Evolutionary conservation across 2,888 invertebrate genomes (phyloP).

Genomic region (Mythimna loreyi): DNA sequence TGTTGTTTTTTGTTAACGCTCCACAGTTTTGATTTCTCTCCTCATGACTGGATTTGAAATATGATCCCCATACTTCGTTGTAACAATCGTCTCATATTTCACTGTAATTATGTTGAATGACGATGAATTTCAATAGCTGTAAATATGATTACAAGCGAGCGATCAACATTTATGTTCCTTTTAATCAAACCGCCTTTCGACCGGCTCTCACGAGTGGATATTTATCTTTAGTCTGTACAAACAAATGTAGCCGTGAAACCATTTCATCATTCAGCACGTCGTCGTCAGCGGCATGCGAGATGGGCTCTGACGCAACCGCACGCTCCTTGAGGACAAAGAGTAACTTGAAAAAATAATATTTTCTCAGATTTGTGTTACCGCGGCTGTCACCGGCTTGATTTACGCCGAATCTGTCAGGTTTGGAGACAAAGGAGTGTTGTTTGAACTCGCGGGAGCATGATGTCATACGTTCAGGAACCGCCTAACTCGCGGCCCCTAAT

Average conservation of each 20-base stretch:
- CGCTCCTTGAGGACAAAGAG: slow-evolving; percentile 73
- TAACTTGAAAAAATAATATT: slow-evolving; percentile 82
- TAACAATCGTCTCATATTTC: slow-evolving; percentile 66
- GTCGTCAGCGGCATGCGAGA: slow-evolving; percentile 71
- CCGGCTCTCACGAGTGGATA: slow-evolving; percentile 75
- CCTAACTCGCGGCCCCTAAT: slow-evolving; percentile 75
- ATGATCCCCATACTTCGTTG: slow-evolving; percentile 53
- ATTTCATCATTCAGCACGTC: slow-evolving; percentile 85
- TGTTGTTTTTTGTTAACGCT: slow-evolving; percentile 51
- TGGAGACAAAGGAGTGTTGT: slow-evolving; percentile 87
- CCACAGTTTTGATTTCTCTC: slow-evolving; percentile 53
- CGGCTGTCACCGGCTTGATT: slow-evolving; percentile 85
- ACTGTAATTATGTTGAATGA: slow-evolving; percentile 66
- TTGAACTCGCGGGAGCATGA: slow-evolving; percentile 82
- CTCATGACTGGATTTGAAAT: slow-evolving; percentile 57
- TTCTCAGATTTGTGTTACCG: slow-evolving; percentile 79
- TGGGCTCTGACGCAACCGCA: slow-evolving; percentile 74
- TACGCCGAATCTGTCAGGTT: slow-evolving; percentile 84
- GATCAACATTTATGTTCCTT: slow-evolving; percentile 73
- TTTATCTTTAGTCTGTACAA: slow-evolving; percentile 84
- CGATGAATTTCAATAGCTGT: slow-evolving; percentile 69
- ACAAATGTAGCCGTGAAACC: slow-evolving; percentile 83
- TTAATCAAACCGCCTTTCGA: slow-evolving; percentile 73
- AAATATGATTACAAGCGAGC: slow-evolving; percentile 68
- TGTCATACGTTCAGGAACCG: slow-evolving; percentile 78